Base-by-base conservation (phyloP, 2,113 vertebrate genomes). In the Phalacrocorax brasilianus region DNA sequence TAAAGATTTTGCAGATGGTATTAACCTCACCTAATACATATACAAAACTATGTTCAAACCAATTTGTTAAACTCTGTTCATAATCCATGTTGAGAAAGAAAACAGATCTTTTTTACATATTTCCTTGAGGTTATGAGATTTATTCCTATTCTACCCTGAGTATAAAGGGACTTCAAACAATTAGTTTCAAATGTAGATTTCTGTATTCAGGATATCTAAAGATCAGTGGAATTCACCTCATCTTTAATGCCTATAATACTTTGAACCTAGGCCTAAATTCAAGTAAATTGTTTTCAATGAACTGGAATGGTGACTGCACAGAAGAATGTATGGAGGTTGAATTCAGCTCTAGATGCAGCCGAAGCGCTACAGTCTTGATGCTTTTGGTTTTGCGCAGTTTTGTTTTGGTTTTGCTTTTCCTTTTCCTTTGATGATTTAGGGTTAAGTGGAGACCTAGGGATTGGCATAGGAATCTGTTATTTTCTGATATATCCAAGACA, bases 101-200 rank as follows among this genome's bases (percentile, higher is more conserved):
- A 7, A 0, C 1, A 1, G 7, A 8, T 52, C 2, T 19, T 33
- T 81, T 71, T 68, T 28, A 59, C 27, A 26, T 18, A 22, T 82
- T 70, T 73, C 12, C 9, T 55, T 47, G 5, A 14, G 9, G 6
- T 5, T 70, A 26, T 24, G 11, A 10, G 40, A 22, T 50, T 26
- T 61, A 55, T 77, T 86, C 24, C n/a, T 70, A 6, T 26, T 35
- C 22, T 78, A n/a, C 13, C 9, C 7, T 73, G 12, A 49, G 4
- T 73, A 18, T 22, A 63, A 89, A 82, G 9, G 9, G 12, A 45
- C 12, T 49, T 86, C 30, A 53, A 67, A 67, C 6, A 67, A 24
- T 5, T 38, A 42, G 19, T 59, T 85, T 73, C 12, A 77, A 78
- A 70, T 38, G 38, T 4, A 24, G 27, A 68, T 68, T 77, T 72